phyloP scores from a whole-genome alignment of 1,140 invertebrate genomes.

The Octopus sinensis region DNA sequence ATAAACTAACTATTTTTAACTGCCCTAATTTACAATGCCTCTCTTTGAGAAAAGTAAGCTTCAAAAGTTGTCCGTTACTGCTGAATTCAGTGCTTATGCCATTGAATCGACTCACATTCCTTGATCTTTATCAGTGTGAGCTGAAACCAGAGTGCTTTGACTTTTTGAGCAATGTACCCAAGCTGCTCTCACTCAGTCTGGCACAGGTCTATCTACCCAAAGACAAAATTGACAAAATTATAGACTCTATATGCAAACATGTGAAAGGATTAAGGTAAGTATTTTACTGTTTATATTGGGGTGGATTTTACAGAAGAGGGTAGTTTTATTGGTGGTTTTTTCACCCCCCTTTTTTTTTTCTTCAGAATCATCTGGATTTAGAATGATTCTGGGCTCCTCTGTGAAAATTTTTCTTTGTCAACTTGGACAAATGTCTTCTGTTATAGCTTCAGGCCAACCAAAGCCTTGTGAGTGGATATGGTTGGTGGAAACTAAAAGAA shows the following conservation, averaged over 20 bases:
- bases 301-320: too few species aligned
- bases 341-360: too few species aligned
- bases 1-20: constrained; percentile 60
- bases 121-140: constrained; percentile 68
- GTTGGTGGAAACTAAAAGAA: too few species aligned
- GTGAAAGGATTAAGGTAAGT: constrained; percentile 3
- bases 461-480: too few species aligned
- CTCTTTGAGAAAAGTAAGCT: constrained; percentile 61
- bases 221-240: constrained; percentile 3
- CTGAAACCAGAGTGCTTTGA: constrained; percentile 21
- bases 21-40: constrained; percentile 68
- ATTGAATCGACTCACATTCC: constrained; percentile 67
- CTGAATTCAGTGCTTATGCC: constrained; percentile 63
- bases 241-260: constrained; percentile 9
- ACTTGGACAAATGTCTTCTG: too few species aligned
- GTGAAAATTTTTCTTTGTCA: too few species aligned
- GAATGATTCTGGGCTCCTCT: too few species aligned
- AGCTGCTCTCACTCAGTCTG: constrained; percentile 70
- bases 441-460: too few species aligned
- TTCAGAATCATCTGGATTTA: too few species aligned
- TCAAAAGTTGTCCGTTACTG: constrained; percentile 53
- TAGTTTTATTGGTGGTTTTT: too few species aligned
- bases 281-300: background rate
- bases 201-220: constrained; percentile 7
- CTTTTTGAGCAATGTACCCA: constrained; percentile 22